Base-by-base conservation (phyloP, 2,797 vertebrate genomes). In the Gymnocypris eckloni region DNA sequence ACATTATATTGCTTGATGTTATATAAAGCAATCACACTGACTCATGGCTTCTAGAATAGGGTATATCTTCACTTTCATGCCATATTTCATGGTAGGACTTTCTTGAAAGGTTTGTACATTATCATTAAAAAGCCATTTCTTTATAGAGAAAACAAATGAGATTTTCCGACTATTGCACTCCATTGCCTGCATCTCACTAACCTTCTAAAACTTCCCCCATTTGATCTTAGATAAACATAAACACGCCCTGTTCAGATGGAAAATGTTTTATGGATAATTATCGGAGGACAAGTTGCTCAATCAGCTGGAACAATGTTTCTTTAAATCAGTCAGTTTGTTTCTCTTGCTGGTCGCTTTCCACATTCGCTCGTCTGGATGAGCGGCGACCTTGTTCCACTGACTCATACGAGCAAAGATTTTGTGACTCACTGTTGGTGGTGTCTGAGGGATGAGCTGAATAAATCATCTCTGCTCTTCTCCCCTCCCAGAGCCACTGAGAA, bases 381-480 rank as follows among this genome's bases (percentile, higher is more conserved):
- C 50, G 16, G 86, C 77, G 81, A 72, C 84, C 69, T 76, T 79
- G 64, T 81, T 88, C 85, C 87, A 88, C 67, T 89, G 86, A 89
- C 82, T 89, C 88, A 84, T 89, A 22, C 71, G 11, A 87, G 70
- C 69, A 81, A 80, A 86, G 83, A 66, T 83, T 85, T 85, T 86
- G 85, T 89, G 89, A 89, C 81, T 89, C 89, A 88, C 75, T 71
- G 75, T 81, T 89, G 89, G 89, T 87, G 69, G 69, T 76, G 52
- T 81, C 41, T 86, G 67, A 79, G 52, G 72, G 82, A 88, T 85
- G 85, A 88, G 81, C 80, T 83, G 79, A 77, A 75, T 85, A 86
- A 88, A 88, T 85, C 89, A 84, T 87, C 84, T 81, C 84, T 41
- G 16, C n/a, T 70, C 39, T 79, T 66, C 75, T 86, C 78, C 72